Base-by-base conservation (phyloP, 2,113 vertebrate species). In the Bambusicola thoracicus region DNA sequence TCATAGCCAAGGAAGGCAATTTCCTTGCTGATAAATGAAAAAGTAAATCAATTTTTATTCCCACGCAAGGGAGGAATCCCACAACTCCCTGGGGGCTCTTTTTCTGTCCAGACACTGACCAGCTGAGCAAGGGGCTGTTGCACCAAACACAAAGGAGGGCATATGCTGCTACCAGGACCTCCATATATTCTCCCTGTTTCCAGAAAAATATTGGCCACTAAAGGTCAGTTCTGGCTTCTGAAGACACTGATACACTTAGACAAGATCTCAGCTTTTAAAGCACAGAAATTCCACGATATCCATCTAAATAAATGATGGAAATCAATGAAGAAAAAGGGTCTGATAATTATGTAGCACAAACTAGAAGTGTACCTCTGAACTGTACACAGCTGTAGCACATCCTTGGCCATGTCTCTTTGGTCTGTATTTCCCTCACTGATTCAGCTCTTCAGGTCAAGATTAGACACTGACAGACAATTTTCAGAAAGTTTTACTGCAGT, bases 11-110 rank as follows among this genome's bases (percentile, higher is more conserved):
- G 87, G 70, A 72, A 89, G 70, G 84, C 63, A 85, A 92, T 96
- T 91, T 95, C 59, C 75, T 92, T 59, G 59, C 59, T 92, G 66
- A 92, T 74, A 89, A 92, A 92, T 89, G 41, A 77, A 94, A 85
- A 87, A 73, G 24, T 89, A 95, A 90, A 95, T 91, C 81, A 92
- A 80, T 85, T 91, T 92, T 87, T 74, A 77, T 36, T 91, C 81
- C 61, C 58, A 65, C 55, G 72, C 48, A 32, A 89, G 29, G 18
- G 79, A 59, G 32, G 67, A 51, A 91, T 96, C 89, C 70, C 85
- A 74, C 32, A 6, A 2, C 32, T 89, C 89, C 67, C 78, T 4
- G 65, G 22, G 25, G 94, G 7, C 15, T 85, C 56, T 69, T 92
- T 72, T 66, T 36, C n/a, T 56, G 25, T 59, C 74, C 32, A 43